phyloP scores from a whole-genome alignment of 2,113 vertebrate genomes.

The Ophiodon elongatus region DNA sequence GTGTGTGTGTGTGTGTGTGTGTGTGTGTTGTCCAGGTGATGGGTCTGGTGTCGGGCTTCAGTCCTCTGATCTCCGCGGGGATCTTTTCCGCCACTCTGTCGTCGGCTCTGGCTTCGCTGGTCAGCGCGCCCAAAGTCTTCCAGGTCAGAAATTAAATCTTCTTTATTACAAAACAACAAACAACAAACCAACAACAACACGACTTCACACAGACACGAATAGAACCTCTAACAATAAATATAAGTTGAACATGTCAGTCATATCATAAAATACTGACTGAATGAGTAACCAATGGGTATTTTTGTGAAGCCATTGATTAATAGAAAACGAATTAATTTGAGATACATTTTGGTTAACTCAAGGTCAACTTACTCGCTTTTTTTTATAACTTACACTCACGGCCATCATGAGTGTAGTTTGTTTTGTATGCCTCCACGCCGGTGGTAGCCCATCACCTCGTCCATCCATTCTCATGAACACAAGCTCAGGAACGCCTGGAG shows the following conservation, averaged over 20 bases:
- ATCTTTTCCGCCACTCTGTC: constrained; percentile 98
- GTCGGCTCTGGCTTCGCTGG: constrained; percentile 95
- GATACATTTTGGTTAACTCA: background rate
- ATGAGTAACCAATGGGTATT: background rate
- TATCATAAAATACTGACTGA: background rate
- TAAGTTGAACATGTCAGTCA: too few species aligned
- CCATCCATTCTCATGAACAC: too few species aligned
- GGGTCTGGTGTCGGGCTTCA: constrained; percentile 95
- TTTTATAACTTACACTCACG: too few species aligned
- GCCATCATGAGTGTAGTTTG: background rate
- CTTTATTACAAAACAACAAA: background rate
- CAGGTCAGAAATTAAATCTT: constrained; percentile 82
- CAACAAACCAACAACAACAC: background rate
- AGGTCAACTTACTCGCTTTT: background rate
- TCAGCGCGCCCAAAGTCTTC: constrained; percentile 98
- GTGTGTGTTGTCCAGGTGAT: constrained; percentile 86
- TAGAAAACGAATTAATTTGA: background rate
- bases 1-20: background rate
- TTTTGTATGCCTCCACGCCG: too few species aligned
- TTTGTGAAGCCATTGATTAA: background rate
- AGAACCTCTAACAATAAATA: background rate
- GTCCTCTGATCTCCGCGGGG: constrained; percentile 94
- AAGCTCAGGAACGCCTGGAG: too few species aligned
- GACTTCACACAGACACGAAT: background rate
- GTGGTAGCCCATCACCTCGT: too few species aligned